Evolutionary conservation across 2,113 vertebrate species (phyloP).

Genomic region (Gila orcuttii): DNA sequence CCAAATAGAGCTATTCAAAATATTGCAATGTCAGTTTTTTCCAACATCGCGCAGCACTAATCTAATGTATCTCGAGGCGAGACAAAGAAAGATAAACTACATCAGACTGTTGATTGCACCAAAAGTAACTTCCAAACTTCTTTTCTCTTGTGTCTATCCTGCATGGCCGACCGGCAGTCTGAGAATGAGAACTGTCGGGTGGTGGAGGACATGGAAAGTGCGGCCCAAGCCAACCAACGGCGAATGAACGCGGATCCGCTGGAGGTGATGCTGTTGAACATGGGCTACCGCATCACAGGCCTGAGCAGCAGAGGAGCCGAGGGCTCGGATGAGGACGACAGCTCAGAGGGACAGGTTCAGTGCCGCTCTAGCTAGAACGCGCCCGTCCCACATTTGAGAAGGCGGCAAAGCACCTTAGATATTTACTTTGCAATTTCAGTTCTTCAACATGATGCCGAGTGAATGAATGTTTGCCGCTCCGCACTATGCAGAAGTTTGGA

Average conservation of each 20-base stretch:
- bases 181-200: constrained; percentile 89
- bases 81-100: no score
- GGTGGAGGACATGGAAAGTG: constrained; percentile 96
- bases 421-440: constrained; percentile 59
- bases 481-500: constrained; percentile 69
- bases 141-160: neutral
- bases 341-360: constrained; percentile 94
- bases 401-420: constrained; percentile 51
- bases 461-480: constrained; percentile 66
- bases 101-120: no score
- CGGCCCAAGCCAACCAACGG: constrained; percentile 95
- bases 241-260: constrained; percentile 96
- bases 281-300: constrained; percentile 98
- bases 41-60: no score
- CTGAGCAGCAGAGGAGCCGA: constrained; percentile 87
- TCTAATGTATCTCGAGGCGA: no score
- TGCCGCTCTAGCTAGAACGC: constrained; percentile 92
- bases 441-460: constrained; percentile 54
- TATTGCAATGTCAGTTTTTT: no score
- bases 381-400: constrained; percentile 58
- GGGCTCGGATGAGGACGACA: constrained; percentile 93
- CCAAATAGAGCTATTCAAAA: no score
- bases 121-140: no score
- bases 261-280: constrained; percentile 98
- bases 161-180: constrained; percentile 71